Evolutionary conservation across 2,797 vertebrate species (phyloP), one percentile per base, ranked within the genome.

Genomic region (Phalloptychus januarius): DNA sequence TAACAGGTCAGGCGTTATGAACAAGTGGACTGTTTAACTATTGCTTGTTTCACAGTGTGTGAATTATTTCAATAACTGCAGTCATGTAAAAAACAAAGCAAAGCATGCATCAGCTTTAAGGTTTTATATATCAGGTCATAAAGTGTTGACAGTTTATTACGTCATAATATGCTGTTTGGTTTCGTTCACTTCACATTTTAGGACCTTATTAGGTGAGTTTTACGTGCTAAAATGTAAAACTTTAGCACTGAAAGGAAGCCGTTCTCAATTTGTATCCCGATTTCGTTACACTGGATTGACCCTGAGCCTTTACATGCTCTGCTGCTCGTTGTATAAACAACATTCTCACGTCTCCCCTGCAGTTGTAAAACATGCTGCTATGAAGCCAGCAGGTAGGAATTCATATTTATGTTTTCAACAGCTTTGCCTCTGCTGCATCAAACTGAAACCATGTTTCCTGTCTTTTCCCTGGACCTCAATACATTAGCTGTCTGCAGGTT

Each of bases 401-500:
- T 80, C 12, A 67, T 33, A 71, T 80, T 79, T 75, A 58, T 70
- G 67, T 76, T 50, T 54, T 44, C 16, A 36, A 11, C 23, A 11
- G 0, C 16, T 65, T 67, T 58, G 67, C 76, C 8, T 82, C 28
- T 65, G 33, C 61, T 65, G 74, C 73, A 31, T 76, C 23, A 54
- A 77, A 63, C 74, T 81, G 67, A 20, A 58, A 77, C 56, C 58
- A 74, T 28, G 72, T 52, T 52, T 78, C 74, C 33, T 79, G 40
- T 20, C 73, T 74, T 31, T 69, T 58, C 71, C 65, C 58, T 38
- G 46, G 12, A 67, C 50, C 46, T 4, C 72, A 78, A 77, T 56
- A 56, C 46, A 73, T 81, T 11, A 79, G 82, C 80, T 40, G 83
- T 84, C 48, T 81, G 54, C 52, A 69, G n/a, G 31, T 31, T 50